Evolutionary conservation across 2,888 invertebrate species (phyloP).

Genomic region (Glaucopsyche alexis): DNA sequence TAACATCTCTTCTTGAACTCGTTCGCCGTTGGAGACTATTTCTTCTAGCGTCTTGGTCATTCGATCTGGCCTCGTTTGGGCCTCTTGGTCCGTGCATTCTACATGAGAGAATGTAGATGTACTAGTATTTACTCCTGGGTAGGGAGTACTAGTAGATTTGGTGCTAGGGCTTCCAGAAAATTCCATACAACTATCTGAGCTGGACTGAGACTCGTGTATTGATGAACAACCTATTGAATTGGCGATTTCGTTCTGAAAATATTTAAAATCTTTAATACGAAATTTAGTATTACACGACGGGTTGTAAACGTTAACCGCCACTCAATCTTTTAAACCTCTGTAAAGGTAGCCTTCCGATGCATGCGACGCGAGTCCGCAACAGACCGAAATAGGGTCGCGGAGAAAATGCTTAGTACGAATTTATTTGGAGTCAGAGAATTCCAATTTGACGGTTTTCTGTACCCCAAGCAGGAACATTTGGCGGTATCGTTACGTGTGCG

Average conservation of each 20-base stretch:
- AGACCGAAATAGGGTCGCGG: too few relatives aligned
- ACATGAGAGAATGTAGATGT: neutral
- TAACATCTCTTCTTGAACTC: slow-evolving; percentile 13
- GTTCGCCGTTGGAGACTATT: neutral
- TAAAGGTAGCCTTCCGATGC: too few relatives aligned
- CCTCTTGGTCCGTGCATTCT: slow-evolving; percentile 16
- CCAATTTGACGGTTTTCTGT: too few relatives aligned
- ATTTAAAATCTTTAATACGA: too few relatives aligned
- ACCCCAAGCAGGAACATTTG: too few relatives aligned
- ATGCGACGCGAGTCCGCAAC: too few relatives aligned
- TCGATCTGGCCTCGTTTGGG: slow-evolving; percentile 8
- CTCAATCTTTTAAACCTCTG: too few relatives aligned
- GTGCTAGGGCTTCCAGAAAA: neutral
- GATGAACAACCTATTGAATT: slow-evolving; percentile 14
- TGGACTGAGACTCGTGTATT: neutral
- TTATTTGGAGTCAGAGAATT: too few relatives aligned
- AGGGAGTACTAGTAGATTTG: slow-evolving; percentile 2
- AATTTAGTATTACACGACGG: too few relatives aligned
- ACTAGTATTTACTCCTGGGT: slow-evolving; percentile 6
- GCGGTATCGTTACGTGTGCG: too few relatives aligned
- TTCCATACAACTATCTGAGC: neutral
- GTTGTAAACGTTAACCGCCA: too few relatives aligned
- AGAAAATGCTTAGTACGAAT: too few relatives aligned
- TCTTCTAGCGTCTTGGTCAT: slow-evolving; percentile 8
- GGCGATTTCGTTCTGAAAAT: slow-evolving; percentile 17